phyloP scores from a whole-genome alignment of 2,797 vertebrate genomes.

The Vultur gryphus region DNA sequence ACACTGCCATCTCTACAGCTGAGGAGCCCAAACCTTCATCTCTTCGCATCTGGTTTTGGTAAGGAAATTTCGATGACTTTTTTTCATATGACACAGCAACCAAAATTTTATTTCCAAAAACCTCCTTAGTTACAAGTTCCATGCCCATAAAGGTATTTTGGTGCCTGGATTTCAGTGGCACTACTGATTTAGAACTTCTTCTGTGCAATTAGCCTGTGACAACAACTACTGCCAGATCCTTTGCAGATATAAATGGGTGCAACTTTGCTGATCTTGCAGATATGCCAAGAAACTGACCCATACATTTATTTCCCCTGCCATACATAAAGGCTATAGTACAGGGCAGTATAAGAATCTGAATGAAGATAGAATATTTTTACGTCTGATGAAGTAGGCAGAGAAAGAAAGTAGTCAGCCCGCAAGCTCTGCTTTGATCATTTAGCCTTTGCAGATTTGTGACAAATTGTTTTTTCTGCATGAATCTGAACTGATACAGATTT shows the following conservation, averaged over 20 bases:
- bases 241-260: neutral
- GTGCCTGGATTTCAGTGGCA: neutral
- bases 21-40: neutral
- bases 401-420: neutral
- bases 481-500: constrained; percentile 48
- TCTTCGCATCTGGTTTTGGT: neutral
- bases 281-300: neutral
- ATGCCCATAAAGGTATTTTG: neutral
- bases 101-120: neutral
- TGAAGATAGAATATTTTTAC: neutral
- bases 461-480: constrained; percentile 53
- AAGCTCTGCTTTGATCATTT: constrained; percentile 51
- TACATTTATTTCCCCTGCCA: neutral
- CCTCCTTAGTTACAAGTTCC: neutral
- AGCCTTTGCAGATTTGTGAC: constrained; percentile 29
- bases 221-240: neutral
- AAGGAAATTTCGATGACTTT: accelerated
- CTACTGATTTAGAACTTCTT: neutral
- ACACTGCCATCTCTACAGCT: neutral
- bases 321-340: neutral
- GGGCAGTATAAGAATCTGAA: neutral
- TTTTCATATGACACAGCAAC: neutral
- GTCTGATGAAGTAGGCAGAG: neutral
- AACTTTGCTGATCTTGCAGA: neutral
- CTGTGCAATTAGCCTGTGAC: neutral